Evolutionary conservation across 2,113 vertebrate species (phyloP), one percentile per base, ranked within the genome.

Genomic region (Sinocyclocheilus rhinocerous): DNA sequence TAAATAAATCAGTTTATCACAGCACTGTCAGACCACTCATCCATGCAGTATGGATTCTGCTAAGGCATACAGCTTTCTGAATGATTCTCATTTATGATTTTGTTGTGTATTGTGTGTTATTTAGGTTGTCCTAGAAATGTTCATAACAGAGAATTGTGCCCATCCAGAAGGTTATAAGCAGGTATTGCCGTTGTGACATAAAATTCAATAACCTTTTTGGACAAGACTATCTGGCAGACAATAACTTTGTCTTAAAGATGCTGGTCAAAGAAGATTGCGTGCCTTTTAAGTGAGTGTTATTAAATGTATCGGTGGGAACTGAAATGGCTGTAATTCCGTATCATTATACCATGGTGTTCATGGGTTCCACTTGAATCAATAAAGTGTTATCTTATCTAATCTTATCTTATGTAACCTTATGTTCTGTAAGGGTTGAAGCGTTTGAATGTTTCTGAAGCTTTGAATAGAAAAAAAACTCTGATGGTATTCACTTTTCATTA

Each of bases 81-180:
- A 81, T 65, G 6, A 22, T 81, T 67, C 13, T 81, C n/a, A 6
- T 48, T 65, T 81, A 63, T 63, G 6, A n/a, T 81, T 45, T 81
- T 81, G 13, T 29, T 81, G 52, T n/a, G 5, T 20, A 55, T 22
- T 75, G 18, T 42, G 24, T 85, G 16, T 18, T 69, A 6, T 0
- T 39, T 67, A 16, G 59, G 79, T 78, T 67, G 61, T 69, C 73
- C 18, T 69, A 42, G 29, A 57, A 85, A 79, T 65, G 2, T 85
- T 59, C 16, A 72, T 36, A 69, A 85, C 36, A 57, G 15, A 85
- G 2, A 67, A 22, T 42, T 12, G 5, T 29, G 22, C 65, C 48
- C 29, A 29, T 55, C 6, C 61, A 24, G 29, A 78, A 2, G 29
- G 18, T 85, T 57, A 84, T 45, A 39, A 70, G 9, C 24, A 48